phyloP scores from a whole-genome alignment of 2,888 invertebrate genomes.

The Drosophila putrida region DNA sequence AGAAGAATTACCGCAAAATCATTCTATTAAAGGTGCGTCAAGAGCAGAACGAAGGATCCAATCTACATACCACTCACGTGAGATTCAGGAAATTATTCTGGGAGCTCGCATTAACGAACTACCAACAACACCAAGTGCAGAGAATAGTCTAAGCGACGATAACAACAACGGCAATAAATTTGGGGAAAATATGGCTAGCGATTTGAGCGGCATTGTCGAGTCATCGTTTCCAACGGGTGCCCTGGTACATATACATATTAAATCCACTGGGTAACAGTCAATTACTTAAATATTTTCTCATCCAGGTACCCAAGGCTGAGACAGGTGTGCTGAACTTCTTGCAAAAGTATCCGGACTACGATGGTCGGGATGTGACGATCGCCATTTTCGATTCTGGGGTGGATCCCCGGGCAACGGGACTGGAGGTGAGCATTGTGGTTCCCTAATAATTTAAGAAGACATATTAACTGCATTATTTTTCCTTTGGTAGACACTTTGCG shows the following conservation, averaged over 20 bases:
- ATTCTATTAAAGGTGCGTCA: slow-evolving; percentile 54
- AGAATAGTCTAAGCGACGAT: slow-evolving; percentile 21
- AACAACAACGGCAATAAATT: slow-evolving; percentile 35
- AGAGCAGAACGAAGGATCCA: slow-evolving; percentile 29
- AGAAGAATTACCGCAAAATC: slow-evolving; percentile 58
- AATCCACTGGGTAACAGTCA: not conserved
- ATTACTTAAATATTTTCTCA: not conserved
- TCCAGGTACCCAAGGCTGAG: slow-evolving; percentile 93
- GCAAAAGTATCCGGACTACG: slow-evolving; percentile 94
- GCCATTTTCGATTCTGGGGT: slow-evolving; percentile 99
- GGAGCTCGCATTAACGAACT: slow-evolving; percentile 25
- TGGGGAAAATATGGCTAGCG: slow-evolving; percentile 63
- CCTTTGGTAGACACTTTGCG: slow-evolving; percentile 90
- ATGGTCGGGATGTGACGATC: slow-evolving; percentile 96
- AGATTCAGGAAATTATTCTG: slow-evolving; percentile 24
- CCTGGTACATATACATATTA: slow-evolving; percentile 86
- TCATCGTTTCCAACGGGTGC: slow-evolving; percentile 93
- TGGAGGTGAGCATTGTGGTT: slow-evolving; percentile 89
- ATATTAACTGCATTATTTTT: not conserved
- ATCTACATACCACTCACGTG: slow-evolving; percentile 20
- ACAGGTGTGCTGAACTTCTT: slow-evolving; percentile 95
- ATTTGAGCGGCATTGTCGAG: slow-evolving; percentile 85
- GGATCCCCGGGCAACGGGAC: slow-evolving; percentile 97
- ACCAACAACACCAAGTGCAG: slow-evolving; percentile 29
- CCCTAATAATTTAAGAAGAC: not conserved